These are phyloP conservation scores for Euplexia lucipara DNA, from an alignment of 2,888 invertebrate genomes.

Conservation along the genomic window DNA sequence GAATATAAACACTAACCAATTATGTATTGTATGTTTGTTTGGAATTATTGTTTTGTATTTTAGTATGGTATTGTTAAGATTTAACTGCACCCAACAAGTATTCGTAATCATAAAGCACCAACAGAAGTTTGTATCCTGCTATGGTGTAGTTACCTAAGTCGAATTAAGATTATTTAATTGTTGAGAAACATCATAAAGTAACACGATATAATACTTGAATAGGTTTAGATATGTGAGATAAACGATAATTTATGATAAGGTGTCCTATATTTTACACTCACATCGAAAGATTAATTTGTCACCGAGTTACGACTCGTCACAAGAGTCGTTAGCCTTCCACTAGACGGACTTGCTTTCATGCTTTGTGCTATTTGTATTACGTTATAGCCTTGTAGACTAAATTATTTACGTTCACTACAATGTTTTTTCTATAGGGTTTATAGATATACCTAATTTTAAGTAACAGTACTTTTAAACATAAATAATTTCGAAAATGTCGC, in stretches of 20 bases:
- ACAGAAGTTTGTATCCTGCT: not conserved
- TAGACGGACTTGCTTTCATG: conserved; percentile 47
- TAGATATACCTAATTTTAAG: too few relatives aligned
- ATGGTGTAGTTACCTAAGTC: conserved; percentile 2
- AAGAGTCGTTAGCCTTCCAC: conserved; percentile 41
- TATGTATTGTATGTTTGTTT: conserved; percentile 3
- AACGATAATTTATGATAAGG: not conserved
- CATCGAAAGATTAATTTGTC: conserved; percentile 13
- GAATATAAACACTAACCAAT: conserved; percentile 25
- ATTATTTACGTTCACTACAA: conserved; percentile 51
- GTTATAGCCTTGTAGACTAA: conserved; percentile 48
- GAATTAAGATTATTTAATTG: conserved; percentile 10
- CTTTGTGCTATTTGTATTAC: conserved; percentile 44
- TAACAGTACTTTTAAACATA: not conserved
- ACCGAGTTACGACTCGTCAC: conserved; percentile 20
- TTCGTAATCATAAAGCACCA: not conserved
- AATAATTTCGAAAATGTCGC: not conserved
- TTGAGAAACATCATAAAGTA: not conserved
- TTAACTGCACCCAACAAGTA: not conserved
- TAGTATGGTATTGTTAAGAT: not conserved
- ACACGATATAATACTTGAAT: not conserved
- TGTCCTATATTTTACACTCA: not conserved
- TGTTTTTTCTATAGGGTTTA: conserved; percentile 24
- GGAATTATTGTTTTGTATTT: conserved; percentile 8
- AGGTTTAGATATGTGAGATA: not conserved